These are phyloP conservation scores for Pyxicephalus adspersus DNA, from an alignment of 2,113 vertebrate species.

Conservation along the genomic window DNA sequence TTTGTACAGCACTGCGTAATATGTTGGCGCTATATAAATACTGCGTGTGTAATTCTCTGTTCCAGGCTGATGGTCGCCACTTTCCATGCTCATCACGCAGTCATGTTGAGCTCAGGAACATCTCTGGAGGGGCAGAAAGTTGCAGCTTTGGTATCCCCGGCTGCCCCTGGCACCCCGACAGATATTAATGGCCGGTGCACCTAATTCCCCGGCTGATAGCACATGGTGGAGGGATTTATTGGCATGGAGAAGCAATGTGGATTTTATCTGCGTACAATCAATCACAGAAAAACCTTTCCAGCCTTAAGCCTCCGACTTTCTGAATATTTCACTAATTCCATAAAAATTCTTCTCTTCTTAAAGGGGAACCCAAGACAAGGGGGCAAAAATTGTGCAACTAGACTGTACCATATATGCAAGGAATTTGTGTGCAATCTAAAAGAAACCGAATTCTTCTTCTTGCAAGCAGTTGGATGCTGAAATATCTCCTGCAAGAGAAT, in stretches of 20 bases:
- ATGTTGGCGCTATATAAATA: too few relatives aligned
- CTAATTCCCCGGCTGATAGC: slow-evolving; percentile 14
- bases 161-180: slow-evolving; percentile 9
- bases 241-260: slow-evolving; percentile 4
- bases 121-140: neutral
- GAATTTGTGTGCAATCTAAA: too few relatives aligned
- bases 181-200: slow-evolving; percentile 20
- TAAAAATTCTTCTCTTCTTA: neutral
- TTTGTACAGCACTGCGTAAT: too few relatives aligned
- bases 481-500: too few relatives aligned
- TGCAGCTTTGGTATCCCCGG: neutral
- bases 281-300: slow-evolving; percentile 1
- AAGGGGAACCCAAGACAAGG: neutral
- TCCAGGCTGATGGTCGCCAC: too few relatives aligned
- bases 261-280: slow-evolving; percentile 6
- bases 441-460: too few relatives aligned
- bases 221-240: slow-evolving; percentile 11
- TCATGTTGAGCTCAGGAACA: too few relatives aligned
- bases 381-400: too few relatives aligned
- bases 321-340: neutral
- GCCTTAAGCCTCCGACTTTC: neutral
- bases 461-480: too few relatives aligned
- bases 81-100: too few relatives aligned
- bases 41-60: too few relatives aligned
- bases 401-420: too few relatives aligned